Evolutionary conservation across 2,113 vertebrate species (phyloP).

Genomic region (Scophthalmus maximus): DNA sequence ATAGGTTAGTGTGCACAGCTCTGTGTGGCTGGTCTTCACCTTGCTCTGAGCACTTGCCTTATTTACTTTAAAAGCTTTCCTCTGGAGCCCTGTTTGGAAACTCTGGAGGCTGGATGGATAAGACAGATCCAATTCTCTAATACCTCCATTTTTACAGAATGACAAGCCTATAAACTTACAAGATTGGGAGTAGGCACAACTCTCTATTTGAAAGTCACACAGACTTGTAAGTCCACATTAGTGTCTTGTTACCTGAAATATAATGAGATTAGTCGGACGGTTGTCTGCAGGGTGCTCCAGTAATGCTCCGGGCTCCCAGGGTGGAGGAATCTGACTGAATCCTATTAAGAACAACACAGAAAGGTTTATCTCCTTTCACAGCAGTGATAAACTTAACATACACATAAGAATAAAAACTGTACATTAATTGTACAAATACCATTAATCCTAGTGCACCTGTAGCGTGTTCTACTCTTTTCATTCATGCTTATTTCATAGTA

Average conservation of each 20-base stretch:
- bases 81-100: slow-evolving; percentile 43
- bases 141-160: slow-evolving; percentile 46
- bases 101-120: no score
- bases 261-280: slow-evolving; percentile 59
- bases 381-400: slow-evolving; percentile 4
- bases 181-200: slow-evolving; percentile 32
- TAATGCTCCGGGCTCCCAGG: slow-evolving; percentile 40
- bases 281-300: slow-evolving; percentile 48
- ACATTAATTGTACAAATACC: not conserved
- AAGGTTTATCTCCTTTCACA: slow-evolving; percentile 23
- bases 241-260: slow-evolving; percentile 64
- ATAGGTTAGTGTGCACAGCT: slow-evolving; percentile 69
- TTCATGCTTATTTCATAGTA: slow-evolving; percentile 51
- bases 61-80: slow-evolving; percentile 76
- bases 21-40: slow-evolving; percentile 66
- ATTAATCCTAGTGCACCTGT: slow-evolving; percentile 44
- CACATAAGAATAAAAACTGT: not conserved
- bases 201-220: slow-evolving; percentile 54
- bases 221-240: slow-evolving; percentile 61
- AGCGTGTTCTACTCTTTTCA: slow-evolving; percentile 46
- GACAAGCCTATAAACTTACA: slow-evolving; percentile 51
- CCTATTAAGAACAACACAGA: slow-evolving; percentile 29
- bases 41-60: slow-evolving; percentile 64
- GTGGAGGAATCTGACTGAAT: slow-evolving; percentile 41
- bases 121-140: slow-evolving; percentile 61